Evolutionary conservation across 2,113 vertebrate species (phyloP).

Genomic region (Prinia subflava): DNA sequence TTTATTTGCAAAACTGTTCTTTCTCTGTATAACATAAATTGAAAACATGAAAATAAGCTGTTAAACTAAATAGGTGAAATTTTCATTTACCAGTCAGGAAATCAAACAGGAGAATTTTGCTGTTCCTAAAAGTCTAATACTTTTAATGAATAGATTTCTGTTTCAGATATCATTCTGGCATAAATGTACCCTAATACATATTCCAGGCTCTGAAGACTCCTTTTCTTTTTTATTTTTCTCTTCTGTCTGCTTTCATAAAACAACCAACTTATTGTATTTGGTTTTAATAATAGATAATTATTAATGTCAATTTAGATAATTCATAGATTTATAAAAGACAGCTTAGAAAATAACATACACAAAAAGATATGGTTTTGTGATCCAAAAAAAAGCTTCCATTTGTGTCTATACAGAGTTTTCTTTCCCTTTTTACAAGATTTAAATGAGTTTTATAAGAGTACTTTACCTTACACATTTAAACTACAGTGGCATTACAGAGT

Average conservation of each 20-base stretch:
- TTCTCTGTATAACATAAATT: neutral
- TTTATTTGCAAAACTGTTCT: neutral
- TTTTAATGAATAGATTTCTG: neutral
- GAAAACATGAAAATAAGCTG: slow-evolving; percentile 9
- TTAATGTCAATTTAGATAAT: too few relatives aligned
- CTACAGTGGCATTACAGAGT: neutral
- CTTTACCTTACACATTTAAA: neutral
- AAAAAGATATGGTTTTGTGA: neutral
- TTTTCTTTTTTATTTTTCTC: neutral
- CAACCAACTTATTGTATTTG: neutral
- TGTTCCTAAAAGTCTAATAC: neutral
- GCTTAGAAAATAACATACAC: neutral
- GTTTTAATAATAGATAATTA: neutral
- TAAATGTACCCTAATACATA: neutral
- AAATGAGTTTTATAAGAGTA: neutral
- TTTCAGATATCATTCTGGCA: neutral
- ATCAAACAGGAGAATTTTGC: slow-evolving; percentile 5
- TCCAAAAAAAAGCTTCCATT: neutral
- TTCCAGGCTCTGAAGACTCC: neutral
- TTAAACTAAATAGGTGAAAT: slow-evolving; percentile 1
- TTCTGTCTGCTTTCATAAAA: neutral
- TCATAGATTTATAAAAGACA: neutral
- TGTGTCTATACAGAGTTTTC: neutral
- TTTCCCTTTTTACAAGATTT: neutral
- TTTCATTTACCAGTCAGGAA: neutral